These are phyloP conservation scores for Calameuta pallipes DNA, from an alignment of 2,888 invertebrate genomes.

Conservation along the genomic window DNA sequence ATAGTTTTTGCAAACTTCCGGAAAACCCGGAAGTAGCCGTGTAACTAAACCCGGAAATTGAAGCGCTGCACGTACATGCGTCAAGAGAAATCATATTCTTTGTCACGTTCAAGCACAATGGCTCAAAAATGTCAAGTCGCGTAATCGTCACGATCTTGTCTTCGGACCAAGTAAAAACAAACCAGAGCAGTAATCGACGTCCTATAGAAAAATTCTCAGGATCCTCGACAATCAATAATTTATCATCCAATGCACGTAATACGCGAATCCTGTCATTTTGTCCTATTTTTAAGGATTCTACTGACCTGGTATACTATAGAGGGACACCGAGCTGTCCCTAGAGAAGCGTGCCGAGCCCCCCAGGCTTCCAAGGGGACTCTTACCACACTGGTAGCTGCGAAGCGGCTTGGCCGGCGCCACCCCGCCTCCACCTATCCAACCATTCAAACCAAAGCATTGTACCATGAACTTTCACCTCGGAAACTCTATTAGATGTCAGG, in stretches of 20 bases:
- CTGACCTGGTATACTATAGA: conserved; percentile 72
- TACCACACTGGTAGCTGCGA: conserved; percentile 70
- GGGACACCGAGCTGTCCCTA: conserved; percentile 67
- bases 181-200: not conserved
- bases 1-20: not conserved
- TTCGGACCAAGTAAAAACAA: not conserved
- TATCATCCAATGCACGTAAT: not conserved
- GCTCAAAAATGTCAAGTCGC: not conserved
- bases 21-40: not conserved
- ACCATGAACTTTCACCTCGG: conserved; percentile 12
- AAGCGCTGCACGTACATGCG: not conserved
- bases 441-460: conserved; percentile 55
- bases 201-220: not conserved
- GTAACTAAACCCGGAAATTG: not conserved
- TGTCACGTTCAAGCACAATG: not conserved
- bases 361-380: conserved; percentile 65
- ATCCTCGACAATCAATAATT: not conserved
- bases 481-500: not conserved
- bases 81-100: not conserved
- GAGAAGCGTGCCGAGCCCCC: conserved; percentile 64
- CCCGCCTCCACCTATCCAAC: conserved; percentile 62
- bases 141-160: too few species aligned
- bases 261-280: conserved; percentile 9
- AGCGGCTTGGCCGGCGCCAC: conserved; percentile 73
- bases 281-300: conserved; percentile 50